phyloP scores from a whole-genome alignment of 2,888 invertebrate species.

The Hypena proboscidalis region DNA sequence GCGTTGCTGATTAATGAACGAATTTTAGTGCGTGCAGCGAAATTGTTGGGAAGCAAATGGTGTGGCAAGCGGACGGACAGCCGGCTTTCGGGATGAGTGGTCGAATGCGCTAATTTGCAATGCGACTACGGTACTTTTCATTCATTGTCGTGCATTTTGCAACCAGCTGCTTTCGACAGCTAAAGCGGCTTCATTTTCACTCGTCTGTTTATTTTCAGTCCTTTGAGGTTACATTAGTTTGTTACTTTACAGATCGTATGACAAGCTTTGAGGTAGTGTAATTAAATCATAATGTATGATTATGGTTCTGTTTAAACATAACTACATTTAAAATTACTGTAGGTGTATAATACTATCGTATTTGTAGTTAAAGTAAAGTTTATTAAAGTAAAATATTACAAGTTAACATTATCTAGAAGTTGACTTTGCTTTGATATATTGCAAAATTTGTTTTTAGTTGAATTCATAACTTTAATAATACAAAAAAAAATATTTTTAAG shows the following conservation, averaged over 20 bases:
- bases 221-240: conserved; percentile 41
- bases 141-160: conserved; percentile 51
- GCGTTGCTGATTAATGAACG: conserved; percentile 40
- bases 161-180: conserved; percentile 58
- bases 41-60: conserved; percentile 62
- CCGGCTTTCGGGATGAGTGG: conserved; percentile 61
- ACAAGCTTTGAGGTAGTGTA: conserved; percentile 38
- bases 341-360: no score
- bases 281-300: conserved; percentile 36
- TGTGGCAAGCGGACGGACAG: conserved; percentile 62
- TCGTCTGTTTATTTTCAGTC: conserved; percentile 51
- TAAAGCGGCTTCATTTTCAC: conserved; percentile 53
- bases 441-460: no score
- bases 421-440: no score
- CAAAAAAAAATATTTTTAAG: no score
- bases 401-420: no score
- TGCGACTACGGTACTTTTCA: conserved; percentile 65
- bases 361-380: no score
- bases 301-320: background rate
- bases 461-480: no score
- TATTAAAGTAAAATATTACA: no score
- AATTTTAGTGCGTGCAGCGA: conserved; percentile 35
- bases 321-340: no score
- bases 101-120: conserved; percentile 71
- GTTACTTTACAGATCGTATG: conserved; percentile 33